A percentile compares a stretch with the other conserved stretches of the same genome.
Evolutionary conservation across 2,113 vertebrate genomes (phyloP).

Genomic region (Peromyscus leucopus): DNA sequence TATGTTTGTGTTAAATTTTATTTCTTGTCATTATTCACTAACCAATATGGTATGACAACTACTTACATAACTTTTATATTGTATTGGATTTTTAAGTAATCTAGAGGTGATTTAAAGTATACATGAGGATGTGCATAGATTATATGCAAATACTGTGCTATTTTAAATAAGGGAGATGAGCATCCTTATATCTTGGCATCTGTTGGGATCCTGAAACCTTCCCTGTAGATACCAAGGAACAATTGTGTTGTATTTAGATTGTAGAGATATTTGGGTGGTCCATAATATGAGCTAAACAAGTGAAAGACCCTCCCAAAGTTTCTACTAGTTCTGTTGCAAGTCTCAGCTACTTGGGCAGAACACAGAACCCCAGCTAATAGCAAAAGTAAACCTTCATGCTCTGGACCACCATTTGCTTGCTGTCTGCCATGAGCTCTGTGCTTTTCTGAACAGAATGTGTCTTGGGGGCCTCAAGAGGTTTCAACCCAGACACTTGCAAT

Average conservation of each 20-base stretch:
- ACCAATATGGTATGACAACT: background rate
- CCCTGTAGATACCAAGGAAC: background rate
- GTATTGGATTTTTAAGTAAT: constrained; percentile 29
- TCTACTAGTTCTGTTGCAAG: background rate
- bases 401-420: background rate
- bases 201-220: background rate
- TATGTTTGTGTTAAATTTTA: constrained; percentile 3
- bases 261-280: background rate
- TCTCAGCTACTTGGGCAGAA: constrained; percentile 18
- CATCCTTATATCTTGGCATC: background rate
- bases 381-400: background rate
- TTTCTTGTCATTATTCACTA: constrained; percentile 2
- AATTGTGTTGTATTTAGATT: background rate
- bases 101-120: constrained; percentile 13
- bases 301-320: constrained; percentile 11
- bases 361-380: background rate
- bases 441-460: constrained; percentile 3
- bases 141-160: background rate
- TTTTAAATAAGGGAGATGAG: background rate
- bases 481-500: background rate
- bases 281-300: constrained; percentile 17
- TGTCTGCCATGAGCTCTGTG: background rate
- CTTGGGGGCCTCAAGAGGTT: constrained; percentile 5
- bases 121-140: background rate
- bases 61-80: background rate